Percentiles rank a stretch among this genome's conserved stretches.
These are phyloP conservation scores for Leptodactylus fallax DNA, from an alignment of 2,797 vertebrate species.

Conservation along the genomic window DNA sequence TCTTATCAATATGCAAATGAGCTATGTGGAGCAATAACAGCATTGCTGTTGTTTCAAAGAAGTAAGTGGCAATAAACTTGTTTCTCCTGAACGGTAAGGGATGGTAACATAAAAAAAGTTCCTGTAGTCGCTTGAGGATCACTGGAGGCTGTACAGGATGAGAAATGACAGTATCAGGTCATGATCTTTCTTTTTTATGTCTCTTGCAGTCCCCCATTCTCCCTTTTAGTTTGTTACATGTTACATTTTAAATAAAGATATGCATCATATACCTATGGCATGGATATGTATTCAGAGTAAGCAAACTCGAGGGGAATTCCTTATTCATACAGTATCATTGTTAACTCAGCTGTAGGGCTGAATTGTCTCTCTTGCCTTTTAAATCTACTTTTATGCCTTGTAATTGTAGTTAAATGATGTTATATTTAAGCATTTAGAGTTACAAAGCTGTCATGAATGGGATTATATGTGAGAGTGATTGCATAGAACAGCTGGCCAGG, in stretches of 20 bases:
- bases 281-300: neutral
- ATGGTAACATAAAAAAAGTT: too few species aligned
- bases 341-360: neutral
- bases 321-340: neutral
- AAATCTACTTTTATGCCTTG: neutral
- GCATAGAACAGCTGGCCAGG: neutral
- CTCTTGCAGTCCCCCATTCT: too few species aligned
- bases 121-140: too few species aligned
- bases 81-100: too few species aligned
- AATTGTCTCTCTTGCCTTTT: neutral
- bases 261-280: neutral
- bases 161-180: too few species aligned
- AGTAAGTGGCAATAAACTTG: too few species aligned
- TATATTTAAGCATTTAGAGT: neutral
- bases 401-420: constrained; percentile 13
- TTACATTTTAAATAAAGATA: neutral
- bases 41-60: too few species aligned
- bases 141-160: too few species aligned
- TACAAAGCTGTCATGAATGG: constrained; percentile 16
- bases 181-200: too few species aligned
- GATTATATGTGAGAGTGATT: neutral
- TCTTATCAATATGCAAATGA: too few species aligned
- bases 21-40: too few species aligned
- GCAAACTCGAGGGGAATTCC: neutral
- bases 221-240: too few species aligned